Evolutionary conservation across 2,113 vertebrate species (phyloP), one percentile per base, ranked within the genome.

Genomic region (Callocephalon fimbriatum): DNA sequence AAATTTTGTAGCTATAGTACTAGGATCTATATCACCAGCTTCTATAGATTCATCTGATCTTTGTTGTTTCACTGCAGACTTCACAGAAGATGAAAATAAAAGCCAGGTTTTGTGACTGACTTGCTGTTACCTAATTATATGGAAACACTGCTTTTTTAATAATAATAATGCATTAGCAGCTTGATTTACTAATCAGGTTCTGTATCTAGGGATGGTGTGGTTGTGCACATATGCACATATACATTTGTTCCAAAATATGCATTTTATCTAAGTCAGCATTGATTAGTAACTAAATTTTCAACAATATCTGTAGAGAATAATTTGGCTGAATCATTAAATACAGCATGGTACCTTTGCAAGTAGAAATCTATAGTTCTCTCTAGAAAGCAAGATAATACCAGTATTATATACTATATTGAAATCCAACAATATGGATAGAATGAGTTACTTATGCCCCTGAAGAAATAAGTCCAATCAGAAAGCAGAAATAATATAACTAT

Each of bases 241-340:
- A 62, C 75, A 80, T 76, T 78, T 89, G 42, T 76, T 84, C 42
- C 51, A 95, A 86, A 92, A 83, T 79, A 53, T 76, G 25, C 11
- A 90, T 96, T 95, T 95, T 86, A 63, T 78, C 68, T 78, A 80
- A 76, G 87, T 58, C 92, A 68, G 15, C 58, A 82, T 16, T 91
- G 86, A 92, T 88, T 78, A 93, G 32, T 42, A 91, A 74, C 68
- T 65, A 48, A 26, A 90, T 91, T 91, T 91, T 86, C 48, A 79
- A 73, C 40, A 61, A 74, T 58, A 84, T 32, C 79, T 92, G 21
- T 40, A 71, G 40, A 42, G 42, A 90, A 81, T 77, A 62, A 88
- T 79, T 80, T 95, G 63, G 10, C 18, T 83, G 74, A 86, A 92
- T 63, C 29, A 50, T 58, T 86, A 86, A 88, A 88, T 70, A 88